phyloP scores from a whole-genome alignment of 30 jellyfish, hydroid and myxozoan genomes.

The Chironex yamaguchii region DNA sequence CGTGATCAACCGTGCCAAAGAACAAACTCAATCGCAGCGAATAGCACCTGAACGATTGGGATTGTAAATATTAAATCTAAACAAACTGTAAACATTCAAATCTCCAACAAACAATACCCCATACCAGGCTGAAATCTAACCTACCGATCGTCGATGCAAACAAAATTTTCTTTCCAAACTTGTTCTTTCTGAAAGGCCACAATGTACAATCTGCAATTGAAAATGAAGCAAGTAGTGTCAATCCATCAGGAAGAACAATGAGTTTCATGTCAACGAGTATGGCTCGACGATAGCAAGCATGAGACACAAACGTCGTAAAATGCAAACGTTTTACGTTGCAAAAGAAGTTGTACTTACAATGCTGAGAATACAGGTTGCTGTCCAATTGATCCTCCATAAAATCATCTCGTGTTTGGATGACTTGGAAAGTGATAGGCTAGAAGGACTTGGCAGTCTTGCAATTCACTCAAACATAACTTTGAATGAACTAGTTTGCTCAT shows the following conservation, averaged over 20 bases:
- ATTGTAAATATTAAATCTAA: background rate
- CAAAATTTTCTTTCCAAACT: background rate
- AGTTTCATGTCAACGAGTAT: background rate
- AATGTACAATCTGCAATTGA: background rate
- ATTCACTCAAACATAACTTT: background rate
- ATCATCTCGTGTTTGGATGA: background rate
- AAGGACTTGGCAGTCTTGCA: background rate
- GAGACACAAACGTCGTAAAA: too few relatives aligned
- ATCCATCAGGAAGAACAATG: too few relatives aligned
- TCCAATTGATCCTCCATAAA: background rate
- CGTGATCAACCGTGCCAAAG: too few relatives aligned
- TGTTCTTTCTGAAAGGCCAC: background rate
- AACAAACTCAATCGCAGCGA: background rate
- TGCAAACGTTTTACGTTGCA: too few relatives aligned
- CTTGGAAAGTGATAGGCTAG: background rate
- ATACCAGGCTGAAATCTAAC: background rate
- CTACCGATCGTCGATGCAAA: conserved; percentile 1
- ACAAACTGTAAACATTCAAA: background rate
- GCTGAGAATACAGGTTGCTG: background rate
- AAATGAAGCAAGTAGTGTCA: too few relatives aligned
- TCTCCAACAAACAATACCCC: background rate
- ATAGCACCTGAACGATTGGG: background rate
- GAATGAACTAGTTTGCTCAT: background rate
- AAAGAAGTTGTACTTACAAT: background rate
- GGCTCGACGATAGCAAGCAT: too few relatives aligned